Evolutionary conservation across 1,140 invertebrate species (phyloP).

Genomic region (Oppia nitens): DNA sequence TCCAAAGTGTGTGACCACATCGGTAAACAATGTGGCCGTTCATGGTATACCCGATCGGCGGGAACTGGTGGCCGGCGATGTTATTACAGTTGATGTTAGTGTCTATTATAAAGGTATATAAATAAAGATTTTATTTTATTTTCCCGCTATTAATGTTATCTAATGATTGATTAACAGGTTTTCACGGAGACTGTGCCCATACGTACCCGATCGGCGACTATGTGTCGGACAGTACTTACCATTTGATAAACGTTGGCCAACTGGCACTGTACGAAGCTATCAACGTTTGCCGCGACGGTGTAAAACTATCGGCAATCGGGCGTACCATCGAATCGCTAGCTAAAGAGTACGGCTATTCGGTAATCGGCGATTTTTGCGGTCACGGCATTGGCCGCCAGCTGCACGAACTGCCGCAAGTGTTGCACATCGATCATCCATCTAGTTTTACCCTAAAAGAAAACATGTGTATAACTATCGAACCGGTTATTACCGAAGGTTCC

Average conservation of each 20-base stretch:
- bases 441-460: slow-evolving; percentile 59
- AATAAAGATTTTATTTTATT: too few relatives aligned
- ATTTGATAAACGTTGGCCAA: slow-evolving; percentile 36
- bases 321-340: slow-evolving; percentile 34
- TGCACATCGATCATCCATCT: slow-evolving; percentile 39
- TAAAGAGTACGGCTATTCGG: slow-evolving; percentile 39
- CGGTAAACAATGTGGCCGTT: slow-evolving; percentile 81
- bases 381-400: slow-evolving; percentile 86
- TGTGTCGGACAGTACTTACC: slow-evolving; percentile 39
- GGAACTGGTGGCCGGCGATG: slow-evolving; percentile 61
- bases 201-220: slow-evolving; percentile 65
- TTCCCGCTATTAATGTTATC: too few relatives aligned
- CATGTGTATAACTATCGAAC: slow-evolving; percentile 90
- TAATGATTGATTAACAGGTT: slow-evolving; percentile 43
- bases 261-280: slow-evolving; percentile 56
- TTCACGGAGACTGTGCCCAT: slow-evolving; percentile 79
- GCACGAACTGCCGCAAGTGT: slow-evolving; percentile 77
- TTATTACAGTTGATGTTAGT: slow-evolving; percentile 78
- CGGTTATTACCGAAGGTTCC: slow-evolving; percentile 57
- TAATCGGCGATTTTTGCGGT: slow-evolving; percentile 63
- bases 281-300: slow-evolving; percentile 52
- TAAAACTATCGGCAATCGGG: slow-evolving; percentile 57
- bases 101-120: slow-evolving; percentile 47
- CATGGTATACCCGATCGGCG: slow-evolving; percentile 85
- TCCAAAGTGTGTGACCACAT: slow-evolving; percentile 86